Conservation (phyloP, 92 coral and sea anemone genomes). For the Palythoa heliodiscus region DNA sequence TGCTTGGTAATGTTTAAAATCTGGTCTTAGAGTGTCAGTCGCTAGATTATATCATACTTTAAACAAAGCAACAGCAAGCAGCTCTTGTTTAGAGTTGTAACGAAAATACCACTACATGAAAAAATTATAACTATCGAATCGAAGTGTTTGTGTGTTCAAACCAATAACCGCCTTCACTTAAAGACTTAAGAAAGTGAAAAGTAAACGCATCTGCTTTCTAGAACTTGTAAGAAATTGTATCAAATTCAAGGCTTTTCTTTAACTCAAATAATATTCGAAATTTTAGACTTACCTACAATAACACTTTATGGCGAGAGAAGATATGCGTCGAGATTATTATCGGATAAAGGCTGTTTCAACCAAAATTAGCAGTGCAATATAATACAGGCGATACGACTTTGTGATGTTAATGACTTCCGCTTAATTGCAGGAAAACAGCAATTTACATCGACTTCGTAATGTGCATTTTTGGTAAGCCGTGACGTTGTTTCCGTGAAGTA, state of each 20-base stretch:
- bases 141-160: too few relatives aligned
- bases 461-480: neutral
- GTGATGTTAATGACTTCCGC: slow-evolving; percentile 2
- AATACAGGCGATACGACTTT: neutral
- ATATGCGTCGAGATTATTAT: neutral
- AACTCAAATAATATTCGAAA: neutral
- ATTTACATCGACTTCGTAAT: neutral
- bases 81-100: too few relatives aligned
- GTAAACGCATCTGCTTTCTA: too few relatives aligned
- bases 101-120: too few relatives aligned
- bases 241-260: neutral
- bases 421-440: neutral
- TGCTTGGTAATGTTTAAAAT: too few relatives aligned
- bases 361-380: neutral
- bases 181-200: too few relatives aligned
- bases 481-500: neutral
- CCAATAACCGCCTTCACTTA: too few relatives aligned
- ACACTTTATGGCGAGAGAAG: neutral
- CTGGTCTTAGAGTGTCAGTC: too few relatives aligned
- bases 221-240: neutral
- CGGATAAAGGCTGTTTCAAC: neutral
- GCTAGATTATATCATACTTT: too few relatives aligned
- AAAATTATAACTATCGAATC: too few relatives aligned
- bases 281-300: neutral
- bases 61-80: too few relatives aligned